Base-by-base conservation (phyloP, 2,797 vertebrate genomes). In the Sebastolobus alascanus region DNA sequence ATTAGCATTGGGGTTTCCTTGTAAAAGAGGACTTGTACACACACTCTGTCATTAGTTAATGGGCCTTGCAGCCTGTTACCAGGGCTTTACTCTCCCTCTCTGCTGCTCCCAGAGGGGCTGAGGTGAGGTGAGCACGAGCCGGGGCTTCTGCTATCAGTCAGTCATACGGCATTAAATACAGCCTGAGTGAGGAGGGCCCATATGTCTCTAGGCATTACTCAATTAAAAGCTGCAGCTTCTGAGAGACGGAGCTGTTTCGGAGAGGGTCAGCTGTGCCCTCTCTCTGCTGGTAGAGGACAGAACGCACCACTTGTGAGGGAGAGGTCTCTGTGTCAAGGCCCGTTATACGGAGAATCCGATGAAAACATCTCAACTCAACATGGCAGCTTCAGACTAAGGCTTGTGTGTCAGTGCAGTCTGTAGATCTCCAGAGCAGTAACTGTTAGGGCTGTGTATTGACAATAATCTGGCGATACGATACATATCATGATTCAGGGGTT, bases 1-100 rank as follows among this genome's bases (percentile, higher is more conserved):
- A 95, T 94, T 94, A 95, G 91, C 85, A 86, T 89, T 77, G 84
- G 90, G 87, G 83, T 90, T 93, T 84, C 76, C 88, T 90, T 82
- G 82, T 89, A 89, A 90, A 84, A 83, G 50, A 91, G 84, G 84
- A 88, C 80, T 84, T 80, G 79, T 87, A 84, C 68, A 86, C 55
- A 86, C 91, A 88, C 91, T 83, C 80, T 87, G 91, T 95, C 94
- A 94, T 95, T 95, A 94, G 92, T 88, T 95, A 94, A 94, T 93
- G 91, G 92, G 87, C 88, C 92, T 84, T 82, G 88, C 88, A 92
- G 91, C 87, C 82, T 90, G 80, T 84, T 90, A 84, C 89, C 85
- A 85, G 73, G 84, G 82, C 86, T 88, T 59, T 75, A 80, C 79
- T 86, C 89, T 89, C 68, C 77, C 83, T 88, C 75, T 54, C 70